A percentile compares a stretch with the other conserved stretches of the same genome.
Conservation (phyloP, 2,113 vertebrate genomes). For the Lanius ludovicianus region DNA sequence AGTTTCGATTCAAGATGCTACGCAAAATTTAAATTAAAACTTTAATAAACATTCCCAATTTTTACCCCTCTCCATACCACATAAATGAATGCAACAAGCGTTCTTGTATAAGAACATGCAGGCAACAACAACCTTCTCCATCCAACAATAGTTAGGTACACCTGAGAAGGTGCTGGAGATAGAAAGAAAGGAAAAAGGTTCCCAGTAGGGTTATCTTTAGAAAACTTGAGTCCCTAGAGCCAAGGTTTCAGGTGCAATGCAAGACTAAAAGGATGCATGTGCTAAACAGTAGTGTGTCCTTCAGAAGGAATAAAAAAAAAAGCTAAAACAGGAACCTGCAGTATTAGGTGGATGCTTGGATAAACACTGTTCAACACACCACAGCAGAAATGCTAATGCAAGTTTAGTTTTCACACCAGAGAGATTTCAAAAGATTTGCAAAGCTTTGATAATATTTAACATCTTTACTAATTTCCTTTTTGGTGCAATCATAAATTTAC, state of each 20-base stretch:
- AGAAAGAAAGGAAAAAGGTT: neutral
- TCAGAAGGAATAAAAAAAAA: neutral
- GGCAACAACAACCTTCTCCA: neutral
- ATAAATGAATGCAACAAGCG: neutral
- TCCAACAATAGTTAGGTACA: neutral
- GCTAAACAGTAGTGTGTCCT: neutral
- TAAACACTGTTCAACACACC: neutral
- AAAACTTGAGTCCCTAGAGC: neutral
- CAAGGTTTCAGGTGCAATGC: neutral
- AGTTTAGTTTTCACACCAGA: conserved; percentile 16
- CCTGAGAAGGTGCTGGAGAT: neutral
- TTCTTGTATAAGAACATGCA: neutral
- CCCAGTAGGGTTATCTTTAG: neutral
- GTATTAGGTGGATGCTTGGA: neutral
- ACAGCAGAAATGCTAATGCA: neutral
- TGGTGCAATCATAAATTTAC: conserved; percentile 42
- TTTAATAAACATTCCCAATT: neutral
- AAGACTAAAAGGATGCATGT: neutral
- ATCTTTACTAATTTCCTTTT: conserved; percentile 53
- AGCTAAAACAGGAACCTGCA: neutral
- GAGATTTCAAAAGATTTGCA: conserved; percentile 45
- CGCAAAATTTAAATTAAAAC: neutral
- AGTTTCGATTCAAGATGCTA: neutral
- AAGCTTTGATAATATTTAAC: conserved; percentile 63
- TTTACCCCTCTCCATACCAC: neutral